A percentile compares a stretch with the other conserved stretches of the same genome.
Evolutionary conservation across 2,888 invertebrate species (phyloP).

Genomic region (Lingula anatina): DNA sequence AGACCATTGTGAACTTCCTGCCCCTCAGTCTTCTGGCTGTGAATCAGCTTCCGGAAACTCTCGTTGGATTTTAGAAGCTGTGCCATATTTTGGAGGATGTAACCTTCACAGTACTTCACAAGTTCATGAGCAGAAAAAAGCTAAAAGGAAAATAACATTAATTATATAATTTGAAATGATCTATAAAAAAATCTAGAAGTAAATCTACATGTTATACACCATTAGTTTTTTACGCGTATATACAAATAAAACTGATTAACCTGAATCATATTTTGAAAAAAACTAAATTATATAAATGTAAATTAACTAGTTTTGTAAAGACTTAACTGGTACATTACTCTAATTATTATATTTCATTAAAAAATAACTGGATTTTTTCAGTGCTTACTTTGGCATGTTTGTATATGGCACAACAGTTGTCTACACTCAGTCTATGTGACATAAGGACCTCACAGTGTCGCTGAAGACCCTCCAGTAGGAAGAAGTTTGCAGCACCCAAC

Average conservation of each 20-base stretch:
- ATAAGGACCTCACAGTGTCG: constrained; percentile 82
- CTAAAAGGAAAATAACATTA: constrained; percentile 8
- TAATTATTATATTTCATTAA: too few relatives aligned
- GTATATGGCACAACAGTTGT: constrained; percentile 87
- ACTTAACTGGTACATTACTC: too few relatives aligned
- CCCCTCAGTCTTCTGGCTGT: neutral
- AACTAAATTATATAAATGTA: too few relatives aligned
- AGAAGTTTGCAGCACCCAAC: constrained; percentile 87
- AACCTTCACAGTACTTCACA: neutral
- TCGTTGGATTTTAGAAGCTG: neutral
- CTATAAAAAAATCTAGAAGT: neutral
- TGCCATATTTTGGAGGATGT: neutral
- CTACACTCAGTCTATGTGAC: constrained; percentile 65
- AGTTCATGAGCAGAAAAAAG: constrained; percentile 2
- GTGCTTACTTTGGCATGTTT: constrained; percentile 82
- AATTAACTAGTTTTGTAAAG: too few relatives aligned
- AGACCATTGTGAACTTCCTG: neutral
- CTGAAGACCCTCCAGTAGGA: constrained; percentile 78
- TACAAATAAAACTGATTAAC: too few relatives aligned
- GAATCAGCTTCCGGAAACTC: neutral
- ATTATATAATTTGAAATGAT: constrained; percentile 1
- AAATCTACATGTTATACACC: neutral
- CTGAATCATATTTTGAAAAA: too few relatives aligned
- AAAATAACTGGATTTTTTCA: too few relatives aligned
- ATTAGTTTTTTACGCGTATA: neutral